Conservation (phyloP, 2,888 invertebrate species). For the Amiota minor region DNA sequence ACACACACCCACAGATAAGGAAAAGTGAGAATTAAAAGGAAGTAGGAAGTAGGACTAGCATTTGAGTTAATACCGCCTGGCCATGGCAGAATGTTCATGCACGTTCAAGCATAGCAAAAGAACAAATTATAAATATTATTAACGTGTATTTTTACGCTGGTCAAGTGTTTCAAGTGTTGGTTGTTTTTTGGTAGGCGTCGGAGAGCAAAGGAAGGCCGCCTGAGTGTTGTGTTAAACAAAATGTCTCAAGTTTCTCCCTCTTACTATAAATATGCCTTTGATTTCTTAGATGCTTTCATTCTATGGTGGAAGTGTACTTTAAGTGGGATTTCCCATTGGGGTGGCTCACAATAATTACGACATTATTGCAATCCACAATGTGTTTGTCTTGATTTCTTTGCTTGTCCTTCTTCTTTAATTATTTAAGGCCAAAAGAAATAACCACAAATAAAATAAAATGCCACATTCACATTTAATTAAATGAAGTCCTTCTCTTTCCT, state of each 20-base stretch:
- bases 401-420: too few species aligned
- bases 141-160: constrained; percentile 16
- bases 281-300: neutral
- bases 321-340: neutral
- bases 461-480: constrained; percentile 12
- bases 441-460: neutral
- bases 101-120: constrained; percentile 13
- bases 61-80: too few species aligned
- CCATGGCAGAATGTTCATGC: constrained; percentile 25
- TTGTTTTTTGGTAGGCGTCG: neutral
- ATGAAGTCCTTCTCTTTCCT: neutral
- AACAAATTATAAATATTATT: constrained; percentile 10
- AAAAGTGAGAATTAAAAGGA: too few species aligned
- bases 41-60: too few species aligned
- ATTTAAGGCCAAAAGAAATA: neutral
- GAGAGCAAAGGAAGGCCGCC: neutral
- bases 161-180: constrained; percentile 4
- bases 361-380: neutral
- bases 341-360: constrained; percentile 12
- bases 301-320: neutral
- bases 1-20: neutral
- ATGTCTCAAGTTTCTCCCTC: too few species aligned
- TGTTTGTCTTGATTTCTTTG: neutral
- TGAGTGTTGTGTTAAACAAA: neutral
- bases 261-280: too few species aligned